These are phyloP conservation scores for Cryptotis parvus DNA, from an alignment of 2,113 vertebrate species.

Conservation along the genomic window DNA sequence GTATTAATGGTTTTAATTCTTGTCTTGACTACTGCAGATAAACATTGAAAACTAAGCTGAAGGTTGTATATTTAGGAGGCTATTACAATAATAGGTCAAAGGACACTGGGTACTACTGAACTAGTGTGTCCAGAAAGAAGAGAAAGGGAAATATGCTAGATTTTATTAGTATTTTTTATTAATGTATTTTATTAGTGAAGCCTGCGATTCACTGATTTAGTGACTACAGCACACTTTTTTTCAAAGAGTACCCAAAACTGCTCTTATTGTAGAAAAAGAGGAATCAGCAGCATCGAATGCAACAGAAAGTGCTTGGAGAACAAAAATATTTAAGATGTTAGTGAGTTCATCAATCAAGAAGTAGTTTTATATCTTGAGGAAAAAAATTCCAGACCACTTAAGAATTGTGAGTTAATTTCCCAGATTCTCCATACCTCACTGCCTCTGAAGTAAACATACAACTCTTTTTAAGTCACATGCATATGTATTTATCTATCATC, in stretches of 20 bases:
- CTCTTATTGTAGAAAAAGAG: too few relatives aligned
- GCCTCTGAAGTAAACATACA: background rate
- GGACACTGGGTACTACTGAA: background rate
- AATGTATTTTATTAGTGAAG: background rate
- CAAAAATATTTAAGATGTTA: too few relatives aligned
- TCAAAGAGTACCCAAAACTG: background rate
- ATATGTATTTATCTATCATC: background rate
- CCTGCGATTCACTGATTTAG: background rate
- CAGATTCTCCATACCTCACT: background rate
- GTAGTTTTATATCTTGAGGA: too few relatives aligned
- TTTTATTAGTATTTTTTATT: background rate
- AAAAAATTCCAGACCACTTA: background rate
- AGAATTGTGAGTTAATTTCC: background rate
- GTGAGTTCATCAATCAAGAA: too few relatives aligned
- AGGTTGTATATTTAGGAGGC: background rate
- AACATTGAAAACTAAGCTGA: constrained; percentile 53
- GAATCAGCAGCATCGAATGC: too few relatives aligned
- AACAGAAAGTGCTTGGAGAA: too few relatives aligned
- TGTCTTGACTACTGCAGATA: constrained; percentile 44
- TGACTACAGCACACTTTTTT: constrained; percentile 1
- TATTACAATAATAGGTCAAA: constrained; percentile 53
- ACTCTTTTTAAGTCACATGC: background rate
- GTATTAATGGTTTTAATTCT: background rate
- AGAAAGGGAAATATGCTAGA: background rate
- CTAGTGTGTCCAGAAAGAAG: constrained; percentile 23